Evolutionary conservation across 2,113 vertebrate species (phyloP).

Genomic region (Odontesthes bonariensis): DNA sequence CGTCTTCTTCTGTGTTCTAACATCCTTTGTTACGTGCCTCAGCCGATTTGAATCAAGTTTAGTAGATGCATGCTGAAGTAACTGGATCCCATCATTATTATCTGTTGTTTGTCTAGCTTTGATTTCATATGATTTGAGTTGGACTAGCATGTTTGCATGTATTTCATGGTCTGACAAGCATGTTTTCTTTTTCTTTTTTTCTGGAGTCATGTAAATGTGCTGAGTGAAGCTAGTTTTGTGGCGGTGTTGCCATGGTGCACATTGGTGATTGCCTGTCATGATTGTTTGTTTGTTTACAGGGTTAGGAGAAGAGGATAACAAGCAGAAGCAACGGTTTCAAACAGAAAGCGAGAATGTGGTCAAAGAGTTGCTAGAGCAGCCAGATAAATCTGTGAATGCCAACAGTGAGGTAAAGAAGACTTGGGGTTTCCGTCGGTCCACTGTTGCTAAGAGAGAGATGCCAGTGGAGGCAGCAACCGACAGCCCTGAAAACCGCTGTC

Average conservation of each 20-base stretch:
- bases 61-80: no score
- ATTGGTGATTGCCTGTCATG: background rate
- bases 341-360: constrained; percentile 67
- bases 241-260: background rate
- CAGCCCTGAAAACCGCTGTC: constrained; percentile 81
- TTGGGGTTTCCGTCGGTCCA: constrained; percentile 92
- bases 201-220: background rate
- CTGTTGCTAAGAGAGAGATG: constrained; percentile 91
- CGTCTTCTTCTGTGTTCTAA: no score
- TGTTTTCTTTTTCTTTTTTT: background rate
- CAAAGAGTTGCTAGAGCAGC: constrained; percentile 75
- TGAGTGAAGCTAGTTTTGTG: constrained; percentile 3
- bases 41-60: no score
- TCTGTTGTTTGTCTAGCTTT: no score
- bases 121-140: background rate
- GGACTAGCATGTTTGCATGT: background rate
- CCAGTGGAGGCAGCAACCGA: constrained; percentile 84
- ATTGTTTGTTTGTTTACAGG: constrained; percentile 59
- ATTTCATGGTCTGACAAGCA: background rate
- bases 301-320: constrained; percentile 78
- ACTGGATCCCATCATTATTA: no score
- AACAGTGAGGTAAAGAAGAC: constrained; percentile 91
- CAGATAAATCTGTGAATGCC: constrained; percentile 83
- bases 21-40: no score
- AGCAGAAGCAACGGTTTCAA: constrained; percentile 66